Conservation (phyloP, 2,797 vertebrate species). For the Myotis vivesi region DNA sequence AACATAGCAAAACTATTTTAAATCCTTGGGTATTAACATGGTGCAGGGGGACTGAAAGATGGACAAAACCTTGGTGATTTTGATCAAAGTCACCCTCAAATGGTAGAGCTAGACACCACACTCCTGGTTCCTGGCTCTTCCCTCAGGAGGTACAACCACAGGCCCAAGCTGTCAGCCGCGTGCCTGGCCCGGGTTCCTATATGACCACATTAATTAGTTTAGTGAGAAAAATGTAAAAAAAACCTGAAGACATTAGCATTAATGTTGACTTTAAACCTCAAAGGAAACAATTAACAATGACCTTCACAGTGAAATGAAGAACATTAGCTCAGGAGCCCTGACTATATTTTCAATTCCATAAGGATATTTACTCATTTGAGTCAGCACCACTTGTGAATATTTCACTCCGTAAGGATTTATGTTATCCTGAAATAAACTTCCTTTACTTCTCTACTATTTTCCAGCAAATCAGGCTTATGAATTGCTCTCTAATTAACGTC, state of each 20-base stretch:
- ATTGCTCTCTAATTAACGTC: slow-evolving; percentile 45
- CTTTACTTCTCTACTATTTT: slow-evolving; percentile 10
- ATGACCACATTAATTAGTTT: neutral
- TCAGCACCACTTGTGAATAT: neutral
- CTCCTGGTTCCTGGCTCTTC: neutral
- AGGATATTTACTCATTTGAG: neutral
- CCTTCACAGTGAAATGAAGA: slow-evolving; percentile 15
- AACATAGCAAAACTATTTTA: neutral
- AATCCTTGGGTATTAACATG: neutral
- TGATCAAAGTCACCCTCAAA: neutral
- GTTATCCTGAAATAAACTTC: slow-evolving; percentile 33
- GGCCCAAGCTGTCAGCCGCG: accelerated
- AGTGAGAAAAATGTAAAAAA: neutral
- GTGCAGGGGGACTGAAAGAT: neutral
- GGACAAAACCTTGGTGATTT: neutral
- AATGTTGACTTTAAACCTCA: slow-evolving; percentile 24
- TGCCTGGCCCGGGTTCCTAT: neutral
- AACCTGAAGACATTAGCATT: neutral
- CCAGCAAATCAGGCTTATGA: slow-evolving; percentile 8
- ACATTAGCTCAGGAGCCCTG: neutral
- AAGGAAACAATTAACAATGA: slow-evolving; percentile 52
- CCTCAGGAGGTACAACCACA: neutral
- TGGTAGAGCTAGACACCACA: neutral
- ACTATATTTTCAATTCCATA: neutral
- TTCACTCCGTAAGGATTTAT: neutral